Conservation (phyloP, 1,140 invertebrate species). For the Scaptomyza pallida region DNA sequence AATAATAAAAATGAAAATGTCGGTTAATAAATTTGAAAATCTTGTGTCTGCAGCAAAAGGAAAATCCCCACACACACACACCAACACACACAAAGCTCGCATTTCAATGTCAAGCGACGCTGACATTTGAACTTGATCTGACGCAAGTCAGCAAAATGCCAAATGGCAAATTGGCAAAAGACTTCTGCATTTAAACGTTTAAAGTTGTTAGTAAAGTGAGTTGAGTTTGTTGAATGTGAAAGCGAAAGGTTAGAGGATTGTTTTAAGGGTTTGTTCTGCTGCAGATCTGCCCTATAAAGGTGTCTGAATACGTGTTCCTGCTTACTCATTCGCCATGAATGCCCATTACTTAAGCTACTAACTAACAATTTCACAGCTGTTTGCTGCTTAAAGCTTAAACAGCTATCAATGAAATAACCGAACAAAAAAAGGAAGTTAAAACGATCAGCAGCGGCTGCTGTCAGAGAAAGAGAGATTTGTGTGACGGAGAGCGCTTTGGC, state of each 20-base stretch:
- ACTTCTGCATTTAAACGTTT: neutral
- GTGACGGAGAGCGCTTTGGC: constrained; percentile 61
- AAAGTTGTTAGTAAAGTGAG: neutral
- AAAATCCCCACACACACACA: constrained; percentile 27
- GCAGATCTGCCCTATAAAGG: too few relatives aligned
- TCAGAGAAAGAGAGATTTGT: constrained; percentile 36
- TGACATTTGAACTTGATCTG: constrained; percentile 29
- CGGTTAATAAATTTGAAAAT: constrained; percentile 62
- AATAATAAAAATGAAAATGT: constrained; percentile 36
- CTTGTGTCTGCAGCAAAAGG: constrained; percentile 17
- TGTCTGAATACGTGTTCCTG: neutral
- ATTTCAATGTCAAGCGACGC: constrained; percentile 52
- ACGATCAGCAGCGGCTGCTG: constrained; percentile 36
- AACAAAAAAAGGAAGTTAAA: neutral
- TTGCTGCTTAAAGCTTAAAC: constrained; percentile 15
- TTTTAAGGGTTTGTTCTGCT: too few relatives aligned
- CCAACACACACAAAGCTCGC: neutral
- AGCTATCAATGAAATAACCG: constrained; percentile 3
- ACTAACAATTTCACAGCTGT: neutral
- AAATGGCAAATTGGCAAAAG: constrained; percentile 9
- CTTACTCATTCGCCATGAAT: neutral
- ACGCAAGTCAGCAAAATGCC: constrained; percentile 15
- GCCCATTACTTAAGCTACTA: neutral
- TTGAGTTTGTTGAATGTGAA: neutral
- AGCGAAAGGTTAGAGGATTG: too few relatives aligned